phyloP scores from a whole-genome alignment of 2,113 vertebrate genomes.

The Rhineura floridana region DNA sequence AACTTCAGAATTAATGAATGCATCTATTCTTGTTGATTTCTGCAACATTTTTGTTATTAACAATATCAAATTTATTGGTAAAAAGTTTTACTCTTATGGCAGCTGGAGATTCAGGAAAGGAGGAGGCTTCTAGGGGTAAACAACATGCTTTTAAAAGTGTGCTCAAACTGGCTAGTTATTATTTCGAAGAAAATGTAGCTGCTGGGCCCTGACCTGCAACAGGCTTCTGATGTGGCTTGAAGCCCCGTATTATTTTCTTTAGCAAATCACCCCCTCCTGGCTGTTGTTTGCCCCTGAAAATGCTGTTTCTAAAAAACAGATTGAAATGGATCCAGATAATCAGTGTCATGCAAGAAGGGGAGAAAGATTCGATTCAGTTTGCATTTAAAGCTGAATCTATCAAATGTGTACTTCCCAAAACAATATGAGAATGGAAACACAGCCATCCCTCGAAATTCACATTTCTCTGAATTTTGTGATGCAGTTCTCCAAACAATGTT shows the following conservation, averaged over 20 bases:
- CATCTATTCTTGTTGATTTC: not conserved
- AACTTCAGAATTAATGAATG: not conserved
- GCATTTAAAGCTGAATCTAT: too few relatives aligned
- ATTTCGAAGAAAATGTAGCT: not conserved
- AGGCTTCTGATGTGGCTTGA: not conserved
- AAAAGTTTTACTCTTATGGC: not conserved
- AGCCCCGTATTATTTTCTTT: not conserved
- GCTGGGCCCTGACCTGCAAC: not conserved
- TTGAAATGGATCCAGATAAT: not conserved
- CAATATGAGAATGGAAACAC: too few relatives aligned
- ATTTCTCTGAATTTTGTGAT: too few relatives aligned
- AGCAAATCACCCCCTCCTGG: not conserved
- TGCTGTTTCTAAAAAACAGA: not conserved
- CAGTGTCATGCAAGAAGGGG: not conserved
- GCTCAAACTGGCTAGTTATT: not conserved
- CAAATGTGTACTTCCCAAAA: too few relatives aligned
- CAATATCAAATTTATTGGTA: not conserved
- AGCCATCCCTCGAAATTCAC: too few relatives aligned
- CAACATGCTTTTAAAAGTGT: not conserved
- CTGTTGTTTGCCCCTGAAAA: not conserved
- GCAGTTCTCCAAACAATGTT: too few relatives aligned
- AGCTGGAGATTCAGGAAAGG: not conserved
- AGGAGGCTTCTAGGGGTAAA: not conserved
- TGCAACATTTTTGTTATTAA: not conserved
- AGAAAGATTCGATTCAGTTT: too few relatives aligned